phyloP scores from a whole-genome alignment of 2,797 vertebrate genomes.

The Notoglanidium macrostoma region DNA sequence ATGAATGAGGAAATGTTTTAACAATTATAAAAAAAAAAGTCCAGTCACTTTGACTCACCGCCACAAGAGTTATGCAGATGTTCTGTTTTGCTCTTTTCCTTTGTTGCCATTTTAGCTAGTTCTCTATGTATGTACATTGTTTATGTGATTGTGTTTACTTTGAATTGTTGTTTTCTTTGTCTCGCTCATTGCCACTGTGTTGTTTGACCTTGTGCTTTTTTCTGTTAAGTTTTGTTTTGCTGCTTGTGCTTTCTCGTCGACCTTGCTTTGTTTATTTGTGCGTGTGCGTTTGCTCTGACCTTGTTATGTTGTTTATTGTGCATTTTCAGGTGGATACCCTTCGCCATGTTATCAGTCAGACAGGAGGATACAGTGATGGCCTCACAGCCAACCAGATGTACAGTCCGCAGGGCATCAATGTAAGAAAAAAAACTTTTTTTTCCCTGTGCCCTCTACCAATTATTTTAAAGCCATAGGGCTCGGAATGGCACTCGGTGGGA shows the following conservation, averaged over 20 bases:
- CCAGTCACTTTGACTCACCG: slow-evolving; percentile 25
- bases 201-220: slow-evolving; percentile 22
- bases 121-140: slow-evolving; percentile 24
- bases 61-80: slow-evolving; percentile 36
- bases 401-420: slow-evolving; percentile 99
- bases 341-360: slow-evolving; percentile 99
- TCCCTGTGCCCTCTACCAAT: slow-evolving; percentile 78
- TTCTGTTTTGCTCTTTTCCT: slow-evolving; percentile 12
- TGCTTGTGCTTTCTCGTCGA: slow-evolving; percentile 36
- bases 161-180: slow-evolving; percentile 26
- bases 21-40: slow-evolving; percentile 4
- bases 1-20: background rate
- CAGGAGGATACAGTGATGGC: slow-evolving; percentile 99
- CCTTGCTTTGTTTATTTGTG: slow-evolving; percentile 59
- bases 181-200: background rate
- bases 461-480: slow-evolving; percentile 91
- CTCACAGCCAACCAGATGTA: slow-evolving; percentile 99
- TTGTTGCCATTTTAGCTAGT: slow-evolving; percentile 6
- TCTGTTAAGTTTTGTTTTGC: slow-evolving; percentile 29
- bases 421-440: slow-evolving; percentile 73
- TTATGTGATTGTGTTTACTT: slow-evolving; percentile 20
- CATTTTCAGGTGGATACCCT: slow-evolving; percentile 97
- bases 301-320: slow-evolving; percentile 73
- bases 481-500: slow-evolving; percentile 84
- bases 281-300: slow-evolving; percentile 65